Conservation (phyloP, 2,888 invertebrate species). For the Plagodis pulveraria region DNA sequence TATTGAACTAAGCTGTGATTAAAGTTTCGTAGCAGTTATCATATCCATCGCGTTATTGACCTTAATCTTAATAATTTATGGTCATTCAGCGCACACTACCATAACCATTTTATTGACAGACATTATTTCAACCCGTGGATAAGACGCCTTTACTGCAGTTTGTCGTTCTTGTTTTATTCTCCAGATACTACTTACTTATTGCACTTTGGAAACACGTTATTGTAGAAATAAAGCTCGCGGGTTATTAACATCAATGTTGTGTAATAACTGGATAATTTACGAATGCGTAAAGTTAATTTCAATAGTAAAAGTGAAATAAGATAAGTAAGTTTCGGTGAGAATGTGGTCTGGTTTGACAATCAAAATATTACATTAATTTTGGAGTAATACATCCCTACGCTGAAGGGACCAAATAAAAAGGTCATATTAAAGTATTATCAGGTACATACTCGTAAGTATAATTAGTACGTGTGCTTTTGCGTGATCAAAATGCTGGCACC, state of each 20-base stretch:
- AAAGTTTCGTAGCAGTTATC: conserved; percentile 68
- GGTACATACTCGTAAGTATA: too few relatives aligned
- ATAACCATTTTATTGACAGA: conserved; percentile 78
- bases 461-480: too few relatives aligned
- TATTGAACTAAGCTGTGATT: conserved; percentile 40
- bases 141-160: conserved; percentile 58
- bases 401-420: too few relatives aligned
- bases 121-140: conserved; percentile 69
- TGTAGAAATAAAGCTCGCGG: conserved; percentile 38
- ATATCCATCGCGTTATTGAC: conserved; percentile 78
- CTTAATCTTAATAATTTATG: conserved; percentile 80
- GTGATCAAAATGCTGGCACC: too few relatives aligned
- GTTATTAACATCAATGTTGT: conserved; percentile 46
- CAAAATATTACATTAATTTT: conserved; percentile 22
- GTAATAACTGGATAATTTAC: conserved; percentile 50
- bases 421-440: too few relatives aligned
- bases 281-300: conserved; percentile 43
- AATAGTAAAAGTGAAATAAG: conserved; percentile 45
- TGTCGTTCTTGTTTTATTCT: conserved; percentile 54
- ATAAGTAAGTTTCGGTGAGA: conserved; percentile 22
- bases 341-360: conserved; percentile 24
- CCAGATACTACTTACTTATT: conserved; percentile 27
- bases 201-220: conserved; percentile 34
- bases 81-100: conserved; percentile 73
- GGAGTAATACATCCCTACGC: too few relatives aligned